phyloP scores from a whole-genome alignment of 2,888 invertebrate genomes.

The Athalia rosae region DNA sequence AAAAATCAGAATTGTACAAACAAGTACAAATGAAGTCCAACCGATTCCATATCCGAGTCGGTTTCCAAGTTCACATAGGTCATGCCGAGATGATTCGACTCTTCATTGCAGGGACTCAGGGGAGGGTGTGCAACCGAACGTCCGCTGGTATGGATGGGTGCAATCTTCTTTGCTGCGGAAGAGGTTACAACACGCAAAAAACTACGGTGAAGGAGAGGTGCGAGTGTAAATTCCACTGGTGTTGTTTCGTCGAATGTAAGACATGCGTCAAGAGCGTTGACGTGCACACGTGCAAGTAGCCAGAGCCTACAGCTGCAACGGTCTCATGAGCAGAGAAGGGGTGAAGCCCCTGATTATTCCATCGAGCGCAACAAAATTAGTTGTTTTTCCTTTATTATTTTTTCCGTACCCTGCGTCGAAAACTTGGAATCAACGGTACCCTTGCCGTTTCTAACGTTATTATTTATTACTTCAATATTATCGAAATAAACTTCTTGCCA shows the following conservation, averaged over 20 bases:
- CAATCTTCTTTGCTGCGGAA: constrained; percentile 91
- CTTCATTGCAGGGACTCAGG: constrained; percentile 78
- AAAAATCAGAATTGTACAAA: no score
- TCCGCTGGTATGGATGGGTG: constrained; percentile 87
- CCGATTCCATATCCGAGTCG: no score
- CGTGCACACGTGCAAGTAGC: constrained; percentile 90
- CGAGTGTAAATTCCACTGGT: constrained; percentile 97
- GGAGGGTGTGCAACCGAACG: constrained; percentile 83
- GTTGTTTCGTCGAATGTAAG: constrained; percentile 94
- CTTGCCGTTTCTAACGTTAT: neutral
- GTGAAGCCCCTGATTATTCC: neutral
- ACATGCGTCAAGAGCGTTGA: constrained; percentile 87
- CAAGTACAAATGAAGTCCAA: no score
- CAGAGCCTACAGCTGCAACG: neutral
- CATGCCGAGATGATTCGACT: no score
- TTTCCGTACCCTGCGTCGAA: neutral
- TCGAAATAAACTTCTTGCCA: constrained; percentile 23
- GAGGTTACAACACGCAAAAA: constrained; percentile 92
- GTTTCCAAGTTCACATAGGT: no score
- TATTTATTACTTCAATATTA: neutral
- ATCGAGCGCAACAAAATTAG: neutral
- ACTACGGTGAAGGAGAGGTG: constrained; percentile 87
- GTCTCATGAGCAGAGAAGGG: neutral
- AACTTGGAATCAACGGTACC: no score
- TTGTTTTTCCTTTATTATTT: neutral